These are phyloP conservation scores for Fabriciana adippe DNA, from an alignment of 2,888 invertebrate species.

Conservation along the genomic window DNA sequence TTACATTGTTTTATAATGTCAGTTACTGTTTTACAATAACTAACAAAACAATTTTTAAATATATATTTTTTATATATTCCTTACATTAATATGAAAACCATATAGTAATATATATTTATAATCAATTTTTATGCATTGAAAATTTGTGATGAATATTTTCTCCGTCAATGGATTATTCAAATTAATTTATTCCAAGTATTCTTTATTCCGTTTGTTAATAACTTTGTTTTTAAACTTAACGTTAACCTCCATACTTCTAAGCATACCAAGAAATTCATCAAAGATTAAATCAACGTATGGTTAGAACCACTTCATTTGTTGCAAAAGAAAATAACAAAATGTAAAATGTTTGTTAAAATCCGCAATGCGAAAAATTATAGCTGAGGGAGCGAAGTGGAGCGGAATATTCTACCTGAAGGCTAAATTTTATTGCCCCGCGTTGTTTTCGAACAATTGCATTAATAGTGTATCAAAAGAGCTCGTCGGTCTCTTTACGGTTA, in stretches of 20 bases:
- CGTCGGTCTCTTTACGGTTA: slow-evolving; percentile 72
- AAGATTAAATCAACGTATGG: slow-evolving; percentile 33
- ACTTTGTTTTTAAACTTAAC: too few relatives aligned
- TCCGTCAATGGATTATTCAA: too few relatives aligned
- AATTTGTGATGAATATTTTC: too few relatives aligned
- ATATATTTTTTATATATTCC: too few relatives aligned
- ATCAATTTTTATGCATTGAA: too few relatives aligned
- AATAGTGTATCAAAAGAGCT: slow-evolving; percentile 78
- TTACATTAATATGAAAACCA: too few relatives aligned
- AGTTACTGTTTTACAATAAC: too few relatives aligned
- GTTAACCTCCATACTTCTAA: background rate
- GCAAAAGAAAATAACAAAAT: slow-evolving; percentile 45
- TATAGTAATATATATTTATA: too few relatives aligned
- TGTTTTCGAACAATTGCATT: slow-evolving; percentile 81
- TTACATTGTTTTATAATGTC: too few relatives aligned
- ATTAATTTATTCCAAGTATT: too few relatives aligned
- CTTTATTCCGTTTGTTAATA: too few relatives aligned
- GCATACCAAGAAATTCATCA: slow-evolving; percentile 7
- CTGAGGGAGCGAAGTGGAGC: slow-evolving; percentile 67
- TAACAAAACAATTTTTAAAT: too few relatives aligned
- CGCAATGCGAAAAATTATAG: slow-evolving; percentile 80
- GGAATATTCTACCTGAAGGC: slow-evolving; percentile 76
- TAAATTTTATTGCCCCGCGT: slow-evolving; percentile 74
- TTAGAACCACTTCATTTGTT: slow-evolving; percentile 39
- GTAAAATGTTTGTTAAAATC: slow-evolving; percentile 58